These are phyloP conservation scores for Byasa hedistus DNA, from an alignment of 2,888 invertebrate genomes.

Conservation along the genomic window DNA sequence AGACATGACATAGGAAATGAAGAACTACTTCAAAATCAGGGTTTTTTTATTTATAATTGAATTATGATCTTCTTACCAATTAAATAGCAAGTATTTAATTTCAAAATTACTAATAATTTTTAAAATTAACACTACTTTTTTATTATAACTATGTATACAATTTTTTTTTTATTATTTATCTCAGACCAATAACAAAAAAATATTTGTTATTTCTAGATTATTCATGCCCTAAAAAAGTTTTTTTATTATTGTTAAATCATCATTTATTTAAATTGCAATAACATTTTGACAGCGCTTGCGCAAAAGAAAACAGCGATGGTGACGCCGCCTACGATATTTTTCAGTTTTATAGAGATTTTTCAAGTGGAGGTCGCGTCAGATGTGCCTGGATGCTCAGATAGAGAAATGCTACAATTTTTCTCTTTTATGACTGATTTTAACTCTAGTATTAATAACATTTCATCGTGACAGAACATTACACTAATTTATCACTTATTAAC, in stretches of 20 bases:
- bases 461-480: conserved; percentile 51
- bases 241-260: neutral
- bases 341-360: conserved; percentile 71
- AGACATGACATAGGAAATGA: too few relatives aligned
- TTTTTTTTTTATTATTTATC: too few relatives aligned
- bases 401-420: conserved; percentile 65
- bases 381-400: conserved; percentile 50
- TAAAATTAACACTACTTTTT: too few relatives aligned
- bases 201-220: neutral
- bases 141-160: too few relatives aligned
- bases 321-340: conserved; percentile 48
- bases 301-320: conserved; percentile 47
- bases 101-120: too few relatives aligned
- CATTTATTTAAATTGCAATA: neutral
- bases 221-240: neutral
- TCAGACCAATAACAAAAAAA: too few relatives aligned
- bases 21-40: too few relatives aligned
- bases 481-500: conserved; percentile 44
- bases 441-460: conserved; percentile 65
- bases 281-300: conserved; percentile 61
- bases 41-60: too few relatives aligned
- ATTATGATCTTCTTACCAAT: too few relatives aligned
- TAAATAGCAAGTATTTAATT: too few relatives aligned
- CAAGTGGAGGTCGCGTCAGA: conserved; percentile 57
- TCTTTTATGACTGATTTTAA: conserved; percentile 53